phyloP scores from a whole-genome alignment of 2,888 invertebrate species.

The Sialis lutaria region DNA sequence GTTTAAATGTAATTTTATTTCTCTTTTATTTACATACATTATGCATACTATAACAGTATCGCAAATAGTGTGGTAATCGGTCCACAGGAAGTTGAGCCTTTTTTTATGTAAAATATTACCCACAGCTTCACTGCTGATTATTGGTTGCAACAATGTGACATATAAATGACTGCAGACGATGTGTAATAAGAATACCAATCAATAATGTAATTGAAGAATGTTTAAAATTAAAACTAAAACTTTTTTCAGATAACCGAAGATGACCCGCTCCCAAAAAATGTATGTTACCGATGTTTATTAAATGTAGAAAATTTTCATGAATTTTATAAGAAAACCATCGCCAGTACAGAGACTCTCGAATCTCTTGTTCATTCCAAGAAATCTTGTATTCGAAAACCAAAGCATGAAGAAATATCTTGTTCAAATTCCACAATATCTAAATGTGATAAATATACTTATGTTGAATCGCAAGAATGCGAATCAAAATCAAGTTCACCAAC shows the following conservation, averaged over 20 bases:
- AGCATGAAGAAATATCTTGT: not conserved
- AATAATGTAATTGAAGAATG: no score
- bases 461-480: not conserved
- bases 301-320: constrained; percentile 30
- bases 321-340: constrained; percentile 27
- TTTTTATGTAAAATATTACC: not conserved
- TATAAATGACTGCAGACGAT: not conserved
- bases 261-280: constrained; percentile 26
- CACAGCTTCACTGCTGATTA: not conserved
- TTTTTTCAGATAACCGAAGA: constrained; percentile 24
- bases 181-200: no score
- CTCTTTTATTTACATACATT: no score
- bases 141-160: not conserved
- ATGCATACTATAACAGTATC: no score
- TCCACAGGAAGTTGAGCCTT: not conserved
- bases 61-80: no score
- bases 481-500: not conserved
- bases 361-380: constrained; percentile 14
- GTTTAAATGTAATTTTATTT: no score
- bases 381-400: not conserved
- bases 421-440: not conserved
- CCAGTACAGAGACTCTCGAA: constrained; percentile 22
- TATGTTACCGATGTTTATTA: constrained; percentile 29
- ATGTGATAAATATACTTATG: not conserved
- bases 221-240: not conserved